Base-by-base conservation (phyloP, 2,888 invertebrate genomes). In the Phytoseiulus persimilis region DNA sequence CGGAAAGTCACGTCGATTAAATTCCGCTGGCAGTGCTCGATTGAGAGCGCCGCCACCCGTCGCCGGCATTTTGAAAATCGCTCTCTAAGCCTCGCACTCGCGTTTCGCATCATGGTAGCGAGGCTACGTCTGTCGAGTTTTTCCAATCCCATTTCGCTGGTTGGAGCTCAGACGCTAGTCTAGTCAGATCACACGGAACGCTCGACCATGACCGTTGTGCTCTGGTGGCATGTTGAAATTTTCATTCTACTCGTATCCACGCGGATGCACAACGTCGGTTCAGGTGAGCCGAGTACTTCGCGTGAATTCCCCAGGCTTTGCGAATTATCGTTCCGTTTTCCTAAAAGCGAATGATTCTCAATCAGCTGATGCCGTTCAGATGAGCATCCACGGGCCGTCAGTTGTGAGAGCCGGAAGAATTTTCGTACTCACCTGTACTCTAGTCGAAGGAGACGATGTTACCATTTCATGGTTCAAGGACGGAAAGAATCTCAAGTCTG, bases 401-500 rank as follows among this genome's bases (percentile, higher is more conserved):
- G 14, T 1, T 2, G 84, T 84, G 33, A 23, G 33, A 33, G 32
- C 84, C 1, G 84, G 84, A 31, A 5, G 84, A 14, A 14, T 84
- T 6, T 84, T 84, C 2, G 33, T 33, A 1, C 33, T 84, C 84
- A 84, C 33, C 11, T 84, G 84, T 33, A 84, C 84, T 33, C 84
- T 84, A 6, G 2, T 33, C 9, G 84, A 84, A 32, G 84, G 84
- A 32, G 23, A 84, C 32, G 33, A 33, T n/a, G 84, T 84, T 0
- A 84, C 84, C 84, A 32, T 84, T n/a, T 65, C 33, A 32, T 84
- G 84, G 33, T 84, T 84, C 84, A 84, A 84, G 31, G 84, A 32
- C 84, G 33, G 84, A 23, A 32, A 32, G 31, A 84, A 18, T 28
- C 18, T 84, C 14, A 84, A 84, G n/a, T 23, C 33, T 23, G 84